These are phyloP conservation scores for Dendronephthya gigantea DNA, from an alignment of 64 coral and sea anemone species.

Conservation along the genomic window DNA sequence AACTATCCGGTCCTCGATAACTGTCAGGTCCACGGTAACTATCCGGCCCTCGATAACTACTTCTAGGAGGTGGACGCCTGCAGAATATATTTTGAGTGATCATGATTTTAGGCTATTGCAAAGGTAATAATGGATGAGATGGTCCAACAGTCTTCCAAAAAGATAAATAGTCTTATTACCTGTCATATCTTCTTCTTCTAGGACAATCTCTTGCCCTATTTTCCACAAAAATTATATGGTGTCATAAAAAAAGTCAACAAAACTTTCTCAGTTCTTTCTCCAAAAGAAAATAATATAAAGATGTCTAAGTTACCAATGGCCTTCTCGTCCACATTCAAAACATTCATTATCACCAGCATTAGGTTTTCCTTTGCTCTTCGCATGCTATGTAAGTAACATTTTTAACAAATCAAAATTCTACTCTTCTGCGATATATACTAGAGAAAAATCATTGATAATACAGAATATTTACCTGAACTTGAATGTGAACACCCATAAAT, in stretches of 20 bases:
- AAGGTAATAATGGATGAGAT: no score
- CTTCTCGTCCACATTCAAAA: constrained; percentile 78
- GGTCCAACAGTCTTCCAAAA: no score
- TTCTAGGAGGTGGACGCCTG: not conserved
- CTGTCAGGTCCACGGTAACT: not conserved
- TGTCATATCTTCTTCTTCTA: constrained; percentile 45
- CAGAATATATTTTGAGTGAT: no score
- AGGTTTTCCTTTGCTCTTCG: constrained; percentile 86
- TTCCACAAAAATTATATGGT: not conserved
- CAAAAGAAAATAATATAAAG: not conserved
- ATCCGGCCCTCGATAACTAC: not conserved
- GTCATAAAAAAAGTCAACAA: no score
- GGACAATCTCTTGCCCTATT: constrained; percentile 91
- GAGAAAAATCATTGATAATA: no score
- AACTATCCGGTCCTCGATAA: not conserved
- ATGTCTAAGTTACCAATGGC: constrained; percentile 59
- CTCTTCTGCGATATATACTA: no score
- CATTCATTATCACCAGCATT: constrained; percentile 70
- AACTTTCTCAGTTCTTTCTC: no score
- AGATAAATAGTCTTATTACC: no score
- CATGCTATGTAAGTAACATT: constrained; percentile 35
- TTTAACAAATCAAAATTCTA: not conserved
- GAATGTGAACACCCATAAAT: constrained; percentile 87
- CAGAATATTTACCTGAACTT: constrained; percentile 84
- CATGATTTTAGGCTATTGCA: no score